Evolutionary conservation across 2,888 invertebrate species (phyloP).

Genomic region (Zygogramma bicolorata): DNA sequence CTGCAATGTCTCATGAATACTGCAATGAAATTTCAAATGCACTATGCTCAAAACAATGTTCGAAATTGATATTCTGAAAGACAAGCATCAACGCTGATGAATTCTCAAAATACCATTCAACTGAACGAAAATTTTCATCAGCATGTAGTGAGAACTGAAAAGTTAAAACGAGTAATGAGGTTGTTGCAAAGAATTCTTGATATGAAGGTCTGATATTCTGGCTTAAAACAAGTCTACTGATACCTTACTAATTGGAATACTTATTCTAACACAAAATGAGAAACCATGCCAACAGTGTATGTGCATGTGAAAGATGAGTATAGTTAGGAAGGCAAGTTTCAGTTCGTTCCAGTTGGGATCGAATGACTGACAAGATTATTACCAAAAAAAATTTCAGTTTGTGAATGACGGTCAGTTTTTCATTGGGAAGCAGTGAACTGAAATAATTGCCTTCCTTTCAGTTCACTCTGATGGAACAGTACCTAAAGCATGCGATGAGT

Average conservation of each 20-base stretch:
- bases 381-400: no score
- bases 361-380: no score
- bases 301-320: neutral
- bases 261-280: neutral
- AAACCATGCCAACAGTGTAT: neutral
- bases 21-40: no score
- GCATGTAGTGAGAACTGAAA: neutral
- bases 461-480: no score
- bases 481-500: no score
- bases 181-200: no score
- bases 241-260: neutral
- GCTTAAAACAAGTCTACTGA: neutral
- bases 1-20: neutral
- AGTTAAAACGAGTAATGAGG: neutral
- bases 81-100: neutral
- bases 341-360: neutral
- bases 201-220: no score
- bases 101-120: neutral
- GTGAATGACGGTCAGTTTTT: no score
- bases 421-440: no score
- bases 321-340: neutral
- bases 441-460: no score
- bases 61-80: neutral
- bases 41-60: neutral
- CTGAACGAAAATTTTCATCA: neutral